Percentiles rank a stretch among this genome's conserved stretches.
Evolutionary conservation across 35 echinoderm and acorn worm genomes (phyloP).

Genomic region (Ophioderma brevispina): DNA sequence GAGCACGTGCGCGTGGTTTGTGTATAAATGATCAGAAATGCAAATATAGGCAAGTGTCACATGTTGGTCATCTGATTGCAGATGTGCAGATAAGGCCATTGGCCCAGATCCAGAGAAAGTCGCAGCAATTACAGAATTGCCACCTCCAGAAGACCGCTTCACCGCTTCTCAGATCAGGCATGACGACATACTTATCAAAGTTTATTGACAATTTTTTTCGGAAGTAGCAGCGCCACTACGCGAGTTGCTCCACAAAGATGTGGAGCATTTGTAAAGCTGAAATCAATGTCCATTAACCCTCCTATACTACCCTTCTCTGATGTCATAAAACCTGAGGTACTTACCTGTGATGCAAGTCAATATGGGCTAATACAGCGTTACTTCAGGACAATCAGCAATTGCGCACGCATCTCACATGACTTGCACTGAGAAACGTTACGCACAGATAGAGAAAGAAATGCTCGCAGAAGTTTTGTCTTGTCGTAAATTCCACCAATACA

Average conservation of each 20-base stretch:
- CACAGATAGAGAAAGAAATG: conserved; percentile 48
- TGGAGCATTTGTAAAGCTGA: neutral
- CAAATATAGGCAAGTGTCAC: neutral
- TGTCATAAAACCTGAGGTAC: neutral
- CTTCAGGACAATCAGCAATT: conserved; percentile 6
- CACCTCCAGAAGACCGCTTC: conserved; percentile 5
- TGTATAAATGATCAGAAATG: neutral
- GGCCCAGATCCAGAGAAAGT: conserved; percentile 48
- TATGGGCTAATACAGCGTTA: conserved; percentile 35
- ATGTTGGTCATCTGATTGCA: conserved; percentile 42
- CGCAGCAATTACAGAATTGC: conserved; percentile 15
- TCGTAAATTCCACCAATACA: conserved; percentile 20
- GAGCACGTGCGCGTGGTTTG: neutral
- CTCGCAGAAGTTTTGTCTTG: conserved; percentile 27
- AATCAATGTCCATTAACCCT: neutral
- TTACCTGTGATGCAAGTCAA: conserved; percentile 47
- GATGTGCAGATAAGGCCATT: conserved; percentile 3
- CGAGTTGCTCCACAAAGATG: conserved; percentile 15
- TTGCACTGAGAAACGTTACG: conserved; percentile 16
- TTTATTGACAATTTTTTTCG: conserved; percentile 21
- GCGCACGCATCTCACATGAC: conserved; percentile 35
- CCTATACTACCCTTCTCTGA: conserved; percentile 36
- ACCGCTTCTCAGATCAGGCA: conserved; percentile 9
- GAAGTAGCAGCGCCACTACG: conserved; percentile 26
- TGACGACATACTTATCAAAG: conserved; percentile 37